phyloP scores from a whole-genome alignment of 2,797 vertebrate genomes.

The Philypnodon macrostomus region DNA sequence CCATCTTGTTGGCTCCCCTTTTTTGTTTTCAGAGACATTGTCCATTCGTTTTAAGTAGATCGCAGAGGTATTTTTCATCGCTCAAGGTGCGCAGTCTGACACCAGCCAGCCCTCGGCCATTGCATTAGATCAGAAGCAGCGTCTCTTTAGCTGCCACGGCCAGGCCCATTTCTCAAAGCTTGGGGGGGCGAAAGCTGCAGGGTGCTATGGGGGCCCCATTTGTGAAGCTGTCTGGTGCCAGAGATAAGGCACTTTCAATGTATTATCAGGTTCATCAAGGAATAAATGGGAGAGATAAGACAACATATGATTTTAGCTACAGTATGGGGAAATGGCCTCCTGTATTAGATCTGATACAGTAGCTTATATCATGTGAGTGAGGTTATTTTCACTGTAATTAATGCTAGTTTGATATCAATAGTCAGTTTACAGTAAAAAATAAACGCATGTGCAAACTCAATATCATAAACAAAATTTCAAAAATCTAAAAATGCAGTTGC shows the following conservation, averaged over 20 bases:
- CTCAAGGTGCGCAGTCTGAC: constrained; percentile 75
- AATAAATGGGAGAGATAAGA: constrained; percentile 56
- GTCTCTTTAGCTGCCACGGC: constrained; percentile 68
- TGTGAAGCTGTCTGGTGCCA: constrained; percentile 77
- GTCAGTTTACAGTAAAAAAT: too few relatives aligned
- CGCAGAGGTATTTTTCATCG: constrained; percentile 72
- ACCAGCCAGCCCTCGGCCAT: constrained; percentile 71
- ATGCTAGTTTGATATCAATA: too few relatives aligned
- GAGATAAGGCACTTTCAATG: constrained; percentile 76
- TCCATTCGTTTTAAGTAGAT: constrained; percentile 78
- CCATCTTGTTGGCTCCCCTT: constrained; percentile 36
- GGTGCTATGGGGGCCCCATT: constrained; percentile 70
- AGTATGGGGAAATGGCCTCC: not conserved
- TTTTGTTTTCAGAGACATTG: constrained; percentile 67
- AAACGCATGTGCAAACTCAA: too few relatives aligned
- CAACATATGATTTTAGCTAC: constrained; percentile 24
- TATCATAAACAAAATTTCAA: too few relatives aligned
- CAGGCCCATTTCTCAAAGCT: constrained; percentile 79
- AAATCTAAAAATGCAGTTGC: too few relatives aligned
- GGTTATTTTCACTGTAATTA: too few relatives aligned
- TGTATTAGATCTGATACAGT: too few relatives aligned
- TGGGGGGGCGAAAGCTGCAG: constrained; percentile 53
- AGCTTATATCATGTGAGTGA: too few relatives aligned
- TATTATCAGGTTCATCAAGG: constrained; percentile 73
- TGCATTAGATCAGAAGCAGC: constrained; percentile 76